Evolutionary conservation across 2,888 invertebrate species (phyloP).

Genomic region (Morpho achilles): DNA sequence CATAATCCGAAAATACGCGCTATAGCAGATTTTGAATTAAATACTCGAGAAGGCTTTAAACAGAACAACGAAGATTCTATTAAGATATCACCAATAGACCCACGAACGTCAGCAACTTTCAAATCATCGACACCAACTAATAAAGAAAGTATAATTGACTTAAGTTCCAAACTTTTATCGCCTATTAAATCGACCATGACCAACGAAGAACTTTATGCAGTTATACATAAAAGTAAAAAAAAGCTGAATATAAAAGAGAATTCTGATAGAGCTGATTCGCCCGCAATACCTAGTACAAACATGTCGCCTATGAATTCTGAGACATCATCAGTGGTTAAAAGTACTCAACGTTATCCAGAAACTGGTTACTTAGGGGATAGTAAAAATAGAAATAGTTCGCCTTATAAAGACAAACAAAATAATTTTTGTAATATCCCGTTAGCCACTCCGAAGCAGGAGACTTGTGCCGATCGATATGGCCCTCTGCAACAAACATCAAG

Average conservation of each 20-base stretch:
- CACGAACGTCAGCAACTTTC: constrained; percentile 78
- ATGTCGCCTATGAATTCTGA: constrained; percentile 75
- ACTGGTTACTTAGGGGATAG: constrained; percentile 80
- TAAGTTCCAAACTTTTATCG: constrained; percentile 76
- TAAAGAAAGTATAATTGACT: constrained; percentile 70
- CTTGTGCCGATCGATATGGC: constrained; percentile 82
- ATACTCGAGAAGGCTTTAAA: not conserved
- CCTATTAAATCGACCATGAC: constrained; percentile 87
- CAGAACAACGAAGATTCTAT: constrained; percentile 58
- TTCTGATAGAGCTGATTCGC: constrained; percentile 70
- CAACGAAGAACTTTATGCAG: constrained; percentile 88
- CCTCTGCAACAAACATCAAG: constrained; percentile 86
- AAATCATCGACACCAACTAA: constrained; percentile 84
- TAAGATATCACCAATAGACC: constrained; percentile 84
- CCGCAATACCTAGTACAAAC: constrained; percentile 64
- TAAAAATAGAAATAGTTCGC: constrained; percentile 82
- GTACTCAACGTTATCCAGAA: constrained; percentile 75
- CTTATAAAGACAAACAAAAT: constrained; percentile 70
- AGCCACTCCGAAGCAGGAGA: constrained; percentile 53
- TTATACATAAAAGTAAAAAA: constrained; percentile 88
- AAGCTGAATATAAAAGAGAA: constrained; percentile 82
- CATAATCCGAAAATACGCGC: constrained; percentile 31
- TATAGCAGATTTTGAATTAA: constrained; percentile 30
- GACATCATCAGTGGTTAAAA: constrained; percentile 60
- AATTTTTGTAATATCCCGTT: constrained; percentile 35